These are phyloP conservation scores for Plebejus melissa DNA, from an alignment of 2,888 invertebrate species.

Conservation along the genomic window DNA sequence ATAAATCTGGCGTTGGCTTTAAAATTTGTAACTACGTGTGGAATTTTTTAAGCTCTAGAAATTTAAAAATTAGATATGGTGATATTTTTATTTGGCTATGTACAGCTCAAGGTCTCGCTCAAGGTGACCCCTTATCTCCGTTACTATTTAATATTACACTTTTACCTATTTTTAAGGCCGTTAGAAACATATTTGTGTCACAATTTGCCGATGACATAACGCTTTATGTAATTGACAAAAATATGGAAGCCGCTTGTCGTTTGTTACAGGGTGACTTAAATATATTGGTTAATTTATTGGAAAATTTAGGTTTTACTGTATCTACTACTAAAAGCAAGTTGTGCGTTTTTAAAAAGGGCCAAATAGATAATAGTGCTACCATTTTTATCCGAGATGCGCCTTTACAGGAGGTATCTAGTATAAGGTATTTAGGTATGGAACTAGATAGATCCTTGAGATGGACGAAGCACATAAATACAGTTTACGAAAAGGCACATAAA, in stretches of 20 bases:
- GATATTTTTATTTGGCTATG: no score
- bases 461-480: slow-evolving; percentile 6
- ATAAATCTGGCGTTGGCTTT: no score
- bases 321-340: neutral
- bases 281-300: neutral
- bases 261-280: slow-evolving; percentile 14
- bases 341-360: slow-evolving; percentile 17
- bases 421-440: slow-evolving; percentile 24
- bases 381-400: neutral
- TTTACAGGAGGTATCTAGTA: neutral
- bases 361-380: neutral
- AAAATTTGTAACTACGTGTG: no score
- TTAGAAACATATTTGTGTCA: neutral
- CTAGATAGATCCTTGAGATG: slow-evolving; percentile 21
- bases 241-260: neutral
- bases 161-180: neutral
- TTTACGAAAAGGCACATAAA: neutral
- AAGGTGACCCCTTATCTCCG: slow-evolving; percentile 34
- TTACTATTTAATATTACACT: slow-evolving; percentile 31
- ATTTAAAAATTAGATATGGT: no score
- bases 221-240: neutral
- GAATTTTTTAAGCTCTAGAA: no score
- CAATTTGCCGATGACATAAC: slow-evolving; percentile 29
- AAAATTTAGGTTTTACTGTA: slow-evolving; percentile 4
- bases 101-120: slow-evolving; percentile 32